These are phyloP conservation scores for Dorcus parallelipipedus DNA, from an alignment of 2,888 invertebrate genomes.

Conservation along the genomic window DNA sequence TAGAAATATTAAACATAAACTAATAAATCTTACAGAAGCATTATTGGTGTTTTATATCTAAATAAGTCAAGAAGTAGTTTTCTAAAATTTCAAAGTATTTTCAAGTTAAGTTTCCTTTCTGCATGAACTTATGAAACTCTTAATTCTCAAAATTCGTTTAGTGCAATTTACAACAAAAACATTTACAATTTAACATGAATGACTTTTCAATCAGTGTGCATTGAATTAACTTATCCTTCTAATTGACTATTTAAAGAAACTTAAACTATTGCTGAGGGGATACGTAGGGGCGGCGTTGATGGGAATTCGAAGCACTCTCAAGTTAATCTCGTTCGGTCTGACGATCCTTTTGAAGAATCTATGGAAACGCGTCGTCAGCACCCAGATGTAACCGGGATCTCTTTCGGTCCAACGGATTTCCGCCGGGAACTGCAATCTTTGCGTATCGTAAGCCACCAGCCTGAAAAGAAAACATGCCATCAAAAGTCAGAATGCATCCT, in stretches of 20 bases:
- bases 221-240: no score
- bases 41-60: no score
- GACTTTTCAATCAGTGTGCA: no score
- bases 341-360: constrained; percentile 71
- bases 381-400: constrained; percentile 72
- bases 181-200: no score
- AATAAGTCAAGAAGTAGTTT: no score
- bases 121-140: no score
- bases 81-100: no score
- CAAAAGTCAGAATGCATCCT: background rate
- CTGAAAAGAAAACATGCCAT: constrained; percentile 47
- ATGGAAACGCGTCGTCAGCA: constrained; percentile 73
- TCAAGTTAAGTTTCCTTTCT: no score
- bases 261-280: constrained; percentile 40
- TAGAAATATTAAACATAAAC: no score
- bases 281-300: constrained; percentile 46
- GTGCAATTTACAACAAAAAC: no score
- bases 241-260: constrained; percentile 28
- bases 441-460: constrained; percentile 68
- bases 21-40: no score
- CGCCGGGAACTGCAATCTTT: constrained; percentile 73
- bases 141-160: no score
- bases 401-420: constrained; percentile 67
- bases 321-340: constrained; percentile 66
- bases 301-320: constrained; percentile 66